Conservation (phyloP, 2,797 vertebrate species). For the Pantherophis alleghaniensis region DNA sequence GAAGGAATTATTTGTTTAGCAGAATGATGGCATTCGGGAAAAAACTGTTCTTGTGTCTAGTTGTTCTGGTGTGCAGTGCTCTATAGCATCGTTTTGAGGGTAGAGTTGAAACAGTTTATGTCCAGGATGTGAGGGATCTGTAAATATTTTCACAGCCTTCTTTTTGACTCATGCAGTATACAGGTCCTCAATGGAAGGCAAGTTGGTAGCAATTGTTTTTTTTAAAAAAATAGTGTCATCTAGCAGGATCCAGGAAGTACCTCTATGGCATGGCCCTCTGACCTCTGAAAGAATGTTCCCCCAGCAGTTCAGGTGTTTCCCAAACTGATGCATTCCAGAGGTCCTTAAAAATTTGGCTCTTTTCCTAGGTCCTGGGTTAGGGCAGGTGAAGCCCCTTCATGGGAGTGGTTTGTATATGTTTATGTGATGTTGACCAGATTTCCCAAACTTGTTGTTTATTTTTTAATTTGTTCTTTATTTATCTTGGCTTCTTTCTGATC, state of each 20-base stretch:
- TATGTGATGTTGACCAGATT: neutral
- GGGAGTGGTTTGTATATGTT: neutral
- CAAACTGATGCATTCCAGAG: neutral
- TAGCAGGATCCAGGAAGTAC: neutral
- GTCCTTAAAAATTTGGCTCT: neutral
- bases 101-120: too few relatives aligned
- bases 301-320: neutral
- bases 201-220: too few relatives aligned
- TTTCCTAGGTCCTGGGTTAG: neutral
- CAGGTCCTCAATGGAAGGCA: too few relatives aligned
- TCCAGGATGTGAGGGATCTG: too few relatives aligned
- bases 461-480: neutral
- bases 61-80: too few relatives aligned
- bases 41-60: too few relatives aligned
- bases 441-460: neutral
- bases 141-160: too few relatives aligned
- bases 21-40: too few relatives aligned
- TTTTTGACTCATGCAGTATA: too few relatives aligned
- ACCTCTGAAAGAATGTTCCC: neutral
- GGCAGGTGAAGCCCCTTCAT: neutral
- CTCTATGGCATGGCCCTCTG: neutral
- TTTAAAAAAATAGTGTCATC: neutral
- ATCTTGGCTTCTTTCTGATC: neutral
- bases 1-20: too few relatives aligned
- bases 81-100: too few relatives aligned